These are phyloP conservation scores for Malacoctenus gilli DNA, from an alignment of 2,797 vertebrate species.

Conservation along the genomic window DNA sequence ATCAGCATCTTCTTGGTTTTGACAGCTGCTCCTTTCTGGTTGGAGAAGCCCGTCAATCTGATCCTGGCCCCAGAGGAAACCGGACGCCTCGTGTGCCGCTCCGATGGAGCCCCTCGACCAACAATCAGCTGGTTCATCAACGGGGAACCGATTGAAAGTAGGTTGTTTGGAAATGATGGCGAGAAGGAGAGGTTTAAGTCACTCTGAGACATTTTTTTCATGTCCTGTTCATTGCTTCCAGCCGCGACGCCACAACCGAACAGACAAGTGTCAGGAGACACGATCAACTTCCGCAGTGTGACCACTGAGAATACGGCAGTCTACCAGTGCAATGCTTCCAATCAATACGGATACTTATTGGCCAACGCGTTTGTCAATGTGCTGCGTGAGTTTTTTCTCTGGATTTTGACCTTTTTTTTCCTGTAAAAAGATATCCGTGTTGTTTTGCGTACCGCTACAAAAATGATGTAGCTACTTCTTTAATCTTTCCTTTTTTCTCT, in stretches of 20 bases:
- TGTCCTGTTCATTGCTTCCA: too few species aligned
- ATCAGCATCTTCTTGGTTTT: conserved; percentile 7
- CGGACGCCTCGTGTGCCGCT: conserved; percentile 88
- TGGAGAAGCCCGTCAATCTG: conserved; percentile 90
- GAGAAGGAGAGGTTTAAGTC: too few species aligned
- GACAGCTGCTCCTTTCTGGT: conserved; percentile 94
- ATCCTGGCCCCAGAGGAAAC: conserved; percentile 93
- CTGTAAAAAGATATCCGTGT: too few species aligned
- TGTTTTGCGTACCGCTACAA: too few species aligned
- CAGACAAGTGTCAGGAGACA: conserved; percentile 90
- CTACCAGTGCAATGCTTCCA: conserved; percentile 97
- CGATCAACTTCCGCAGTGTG: conserved; percentile 87
- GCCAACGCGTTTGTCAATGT: conserved; percentile 96
- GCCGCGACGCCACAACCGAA: conserved; percentile 85
- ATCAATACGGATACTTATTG: conserved; percentile 91
- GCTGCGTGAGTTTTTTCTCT: conserved; percentile 92
- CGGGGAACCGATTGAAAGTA: conserved; percentile 91
- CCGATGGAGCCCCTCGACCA: conserved; percentile 93
- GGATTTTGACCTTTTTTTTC: too few species aligned
- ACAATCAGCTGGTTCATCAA: conserved; percentile 93
- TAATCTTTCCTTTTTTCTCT: not conserved
- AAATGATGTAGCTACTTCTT: too few species aligned
- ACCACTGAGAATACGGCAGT: conserved; percentile 90
- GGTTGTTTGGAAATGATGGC: too few species aligned
- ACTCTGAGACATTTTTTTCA: too few species aligned